These are phyloP conservation scores for Anguilla obscura DNA, from an alignment of 2,797 vertebrate genomes.

Conservation along the genomic window DNA sequence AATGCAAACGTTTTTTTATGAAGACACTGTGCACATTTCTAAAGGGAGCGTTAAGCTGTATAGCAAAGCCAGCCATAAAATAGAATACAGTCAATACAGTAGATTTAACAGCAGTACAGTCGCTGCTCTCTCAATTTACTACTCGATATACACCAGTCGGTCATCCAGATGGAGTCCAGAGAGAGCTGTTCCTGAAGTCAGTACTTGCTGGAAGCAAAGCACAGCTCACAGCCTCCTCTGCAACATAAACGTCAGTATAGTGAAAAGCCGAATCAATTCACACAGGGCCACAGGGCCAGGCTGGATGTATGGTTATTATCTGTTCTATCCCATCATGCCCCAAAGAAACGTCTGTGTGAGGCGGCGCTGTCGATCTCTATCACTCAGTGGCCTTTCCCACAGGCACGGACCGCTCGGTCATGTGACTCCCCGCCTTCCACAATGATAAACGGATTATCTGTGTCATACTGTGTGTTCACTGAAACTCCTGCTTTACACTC, in stretches of 20 bases:
- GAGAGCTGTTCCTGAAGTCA: not conserved
- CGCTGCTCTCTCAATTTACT: not conserved
- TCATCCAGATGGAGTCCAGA: not conserved
- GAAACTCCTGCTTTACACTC: conserved; percentile 23
- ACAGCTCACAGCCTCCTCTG: conserved; percentile 12
- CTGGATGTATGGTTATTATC: conserved; percentile 60
- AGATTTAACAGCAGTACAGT: not conserved
- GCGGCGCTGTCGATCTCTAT: conserved; percentile 55
- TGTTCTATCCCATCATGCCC: conserved; percentile 56
- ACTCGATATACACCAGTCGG: not conserved
- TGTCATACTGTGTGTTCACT: conserved; percentile 51
- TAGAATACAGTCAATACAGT: not conserved
- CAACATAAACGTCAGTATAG: conserved; percentile 51
- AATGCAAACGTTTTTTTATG: not conserved
- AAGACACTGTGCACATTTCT: not conserved
- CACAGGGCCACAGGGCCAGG: conserved; percentile 22
- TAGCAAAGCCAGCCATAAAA: not conserved
- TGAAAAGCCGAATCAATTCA: conserved; percentile 46
- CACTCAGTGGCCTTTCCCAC: conserved; percentile 37
- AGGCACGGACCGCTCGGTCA: conserved; percentile 12
- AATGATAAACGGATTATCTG: conserved; percentile 47
- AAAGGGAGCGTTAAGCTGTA: not conserved
- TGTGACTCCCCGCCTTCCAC: conserved; percentile 39
- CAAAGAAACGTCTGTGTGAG: conserved; percentile 47
- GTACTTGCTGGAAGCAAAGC: not conserved